Evolutionary conservation across 2,797 vertebrate species (phyloP).

Genomic region (Vultur gryphus): DNA sequence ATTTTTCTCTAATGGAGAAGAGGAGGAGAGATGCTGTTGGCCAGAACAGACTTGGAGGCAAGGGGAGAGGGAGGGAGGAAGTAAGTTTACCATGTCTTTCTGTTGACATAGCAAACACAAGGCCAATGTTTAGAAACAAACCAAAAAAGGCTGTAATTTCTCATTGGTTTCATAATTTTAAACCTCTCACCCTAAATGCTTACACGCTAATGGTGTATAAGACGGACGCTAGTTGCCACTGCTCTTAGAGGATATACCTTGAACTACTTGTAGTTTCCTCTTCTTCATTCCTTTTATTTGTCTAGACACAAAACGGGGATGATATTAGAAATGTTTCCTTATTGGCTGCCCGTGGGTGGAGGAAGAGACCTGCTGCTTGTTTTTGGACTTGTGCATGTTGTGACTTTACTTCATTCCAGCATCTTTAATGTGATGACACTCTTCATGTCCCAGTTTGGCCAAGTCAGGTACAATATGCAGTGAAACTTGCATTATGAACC

Average conservation of each 20-base stretch:
- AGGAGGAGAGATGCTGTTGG: not conserved
- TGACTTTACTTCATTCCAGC: constrained; percentile 65
- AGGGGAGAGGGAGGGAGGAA: not conserved
- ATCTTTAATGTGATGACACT: constrained; percentile 56
- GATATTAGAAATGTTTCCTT: constrained; percentile 63
- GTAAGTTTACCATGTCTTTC: not conserved
- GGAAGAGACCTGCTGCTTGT: constrained; percentile 65
- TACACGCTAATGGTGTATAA: not conserved
- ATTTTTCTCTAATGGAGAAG: not conserved
- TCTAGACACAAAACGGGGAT: constrained; percentile 62
- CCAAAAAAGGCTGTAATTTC: not conserved
- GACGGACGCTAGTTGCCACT: not conserved
- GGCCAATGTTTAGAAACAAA: constrained; percentile 11
- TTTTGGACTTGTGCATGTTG: constrained; percentile 69
- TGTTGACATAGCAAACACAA: constrained; percentile 45
- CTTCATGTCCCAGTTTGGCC: constrained; percentile 62
- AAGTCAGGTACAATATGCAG: constrained; percentile 57
- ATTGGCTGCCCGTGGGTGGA: constrained; percentile 58
- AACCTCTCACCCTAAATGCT: not conserved
- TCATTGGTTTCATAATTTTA: not conserved
- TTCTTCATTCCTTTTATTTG: constrained; percentile 56
- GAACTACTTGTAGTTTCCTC: constrained; percentile 59
- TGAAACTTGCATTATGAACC: constrained; percentile 50
- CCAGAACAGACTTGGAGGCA: not conserved
- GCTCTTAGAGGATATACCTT: constrained; percentile 13